Evolutionary conservation across 2,797 vertebrate species (phyloP).

Genomic region (Halcyon leucocephala): DNA sequence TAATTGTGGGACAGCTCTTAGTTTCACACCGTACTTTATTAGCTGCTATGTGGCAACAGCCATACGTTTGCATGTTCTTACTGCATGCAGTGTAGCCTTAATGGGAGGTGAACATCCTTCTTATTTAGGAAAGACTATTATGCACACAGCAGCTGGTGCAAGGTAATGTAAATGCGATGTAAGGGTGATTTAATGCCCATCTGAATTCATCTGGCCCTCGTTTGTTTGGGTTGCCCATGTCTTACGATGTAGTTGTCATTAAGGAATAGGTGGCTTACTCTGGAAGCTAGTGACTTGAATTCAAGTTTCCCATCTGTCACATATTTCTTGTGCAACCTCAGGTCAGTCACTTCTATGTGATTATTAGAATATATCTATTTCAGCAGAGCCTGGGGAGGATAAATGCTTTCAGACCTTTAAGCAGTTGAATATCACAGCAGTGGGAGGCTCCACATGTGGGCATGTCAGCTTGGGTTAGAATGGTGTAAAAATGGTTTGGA

Average conservation of each 20-base stretch:
- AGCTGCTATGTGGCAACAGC: background rate
- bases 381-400: background rate
- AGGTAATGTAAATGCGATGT: background rate
- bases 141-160: background rate
- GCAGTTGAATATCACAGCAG: background rate
- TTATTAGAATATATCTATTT: background rate
- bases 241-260: background rate
- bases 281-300: background rate
- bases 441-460: background rate
- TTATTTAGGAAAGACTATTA: background rate
- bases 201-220: background rate
- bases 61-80: background rate
- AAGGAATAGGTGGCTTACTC: background rate
- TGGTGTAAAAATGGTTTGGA: background rate
- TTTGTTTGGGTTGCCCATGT: background rate
- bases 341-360: background rate
- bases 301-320: background rate
- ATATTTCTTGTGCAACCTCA: background rate
- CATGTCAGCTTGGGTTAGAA: background rate
- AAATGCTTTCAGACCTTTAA: background rate
- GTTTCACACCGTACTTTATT: background rate
- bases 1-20: background rate
- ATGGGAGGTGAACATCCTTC: background rate
- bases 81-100: background rate
- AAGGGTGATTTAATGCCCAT: background rate